Base-by-base conservation (phyloP, 2,888 invertebrate species). In the Ferrisia virgata region DNA sequence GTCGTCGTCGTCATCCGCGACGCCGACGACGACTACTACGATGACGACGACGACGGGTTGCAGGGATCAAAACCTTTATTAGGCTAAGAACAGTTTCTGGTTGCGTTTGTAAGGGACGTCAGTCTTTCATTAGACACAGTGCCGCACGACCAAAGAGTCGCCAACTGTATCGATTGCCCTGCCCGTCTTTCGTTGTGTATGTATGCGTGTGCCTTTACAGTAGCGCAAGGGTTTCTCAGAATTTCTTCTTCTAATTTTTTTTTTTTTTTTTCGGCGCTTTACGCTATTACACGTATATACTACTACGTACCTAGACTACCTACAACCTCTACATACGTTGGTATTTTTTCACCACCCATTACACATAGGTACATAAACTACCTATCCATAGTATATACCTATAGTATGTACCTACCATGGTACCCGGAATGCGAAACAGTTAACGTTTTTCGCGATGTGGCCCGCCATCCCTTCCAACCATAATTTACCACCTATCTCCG, bases 111-210 rank as follows among this genome's bases (percentile, higher is more conserved):
- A 15, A 72, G 28, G 69, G 72, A 82, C 72, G 69, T 82, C 82
- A 82, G 82, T 82, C 72, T 72, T 82, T 82, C 82, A 72, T 82
- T 82, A 82, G 82, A 82, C 82, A 36, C 69, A 58, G 64, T 39
- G 82, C 82, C 40, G 43, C 43, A 72, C 82, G 72, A 82, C 82
- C 82, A 72, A 82, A 64, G 22, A 72, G 82, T 82, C 82, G 82
- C 82, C 82, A 82, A 82, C 72, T 40, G 47, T 82, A 82, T 82
- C 82, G 82, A 82, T 82, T 82, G 58, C 33, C 53, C 81, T n/a
- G 33, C 28, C 43, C 25, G 31, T 47, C 79, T 79, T 64, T 64
- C 28, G 4, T 3, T 43, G 2, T 13, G 11, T 64, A 9, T 28
- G 28, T 64, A 64, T 64, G 28, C 58, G 58, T 25, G 58, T 28